Conservation (phyloP, 2,888 invertebrate species). For the Brenthis daphne region DNA sequence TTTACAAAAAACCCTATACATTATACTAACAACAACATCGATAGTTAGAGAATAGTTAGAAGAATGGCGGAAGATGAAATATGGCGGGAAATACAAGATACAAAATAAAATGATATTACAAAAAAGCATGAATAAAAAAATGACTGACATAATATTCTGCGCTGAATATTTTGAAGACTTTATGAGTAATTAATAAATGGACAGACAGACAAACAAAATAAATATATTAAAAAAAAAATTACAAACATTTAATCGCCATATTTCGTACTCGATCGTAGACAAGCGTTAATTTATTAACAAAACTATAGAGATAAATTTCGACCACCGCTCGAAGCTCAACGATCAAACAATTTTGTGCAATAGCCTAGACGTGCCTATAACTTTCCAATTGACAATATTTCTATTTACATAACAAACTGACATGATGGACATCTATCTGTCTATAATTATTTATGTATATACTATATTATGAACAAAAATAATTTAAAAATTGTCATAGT, state of each 20-base stretch:
- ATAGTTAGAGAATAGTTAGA: constrained; percentile 15
- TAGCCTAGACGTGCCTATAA: constrained; percentile 13
- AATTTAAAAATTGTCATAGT: too few relatives aligned
- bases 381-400: constrained; percentile 13
- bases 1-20: constrained; percentile 21
- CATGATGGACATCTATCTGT: too few relatives aligned
- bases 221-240: background rate
- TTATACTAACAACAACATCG: constrained; percentile 22
- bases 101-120: background rate
- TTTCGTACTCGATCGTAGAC: constrained; percentile 12
- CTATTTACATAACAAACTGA: background rate
- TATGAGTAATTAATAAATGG: too few relatives aligned
- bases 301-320: background rate
- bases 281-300: constrained; percentile 20
- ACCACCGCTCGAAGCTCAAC: constrained; percentile 16
- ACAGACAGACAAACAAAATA: too few relatives aligned
- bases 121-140: background rate
- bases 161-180: too few relatives aligned
- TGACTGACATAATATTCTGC: too few relatives aligned
- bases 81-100: constrained; percentile 15
- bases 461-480: too few relatives aligned
- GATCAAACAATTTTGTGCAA: constrained; percentile 24
- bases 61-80: background rate
- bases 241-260: constrained; percentile 6
- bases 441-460: background rate